phyloP scores from a whole-genome alignment of 2,888 invertebrate species.

The Pyrgus malvae region DNA sequence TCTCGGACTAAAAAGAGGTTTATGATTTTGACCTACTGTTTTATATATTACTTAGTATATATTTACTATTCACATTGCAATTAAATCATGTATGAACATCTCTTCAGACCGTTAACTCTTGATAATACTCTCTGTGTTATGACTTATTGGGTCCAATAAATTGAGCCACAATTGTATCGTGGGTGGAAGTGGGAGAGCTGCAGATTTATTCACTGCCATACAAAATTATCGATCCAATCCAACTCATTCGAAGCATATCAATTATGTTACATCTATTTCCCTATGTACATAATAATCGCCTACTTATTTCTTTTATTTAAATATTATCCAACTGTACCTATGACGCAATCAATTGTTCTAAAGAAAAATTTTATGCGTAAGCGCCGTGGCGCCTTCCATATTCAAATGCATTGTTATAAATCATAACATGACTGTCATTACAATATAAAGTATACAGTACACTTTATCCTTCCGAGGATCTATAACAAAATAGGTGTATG shows the following conservation, averaged over 20 bases:
- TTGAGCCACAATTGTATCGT: slow-evolving; percentile 11
- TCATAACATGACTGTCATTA: slow-evolving; percentile 14
- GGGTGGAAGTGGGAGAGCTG: slow-evolving; percentile 2
- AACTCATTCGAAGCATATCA: slow-evolving; percentile 5
- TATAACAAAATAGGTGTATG: slow-evolving; percentile 19
- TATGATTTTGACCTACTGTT: no score
- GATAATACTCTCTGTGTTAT: neutral
- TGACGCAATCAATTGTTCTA: neutral
- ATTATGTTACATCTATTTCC: slow-evolving; percentile 1
- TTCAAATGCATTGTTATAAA: slow-evolving; percentile 12
- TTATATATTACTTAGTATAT: no score
- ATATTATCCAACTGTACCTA: neutral
- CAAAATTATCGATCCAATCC: slow-evolving; percentile 3
- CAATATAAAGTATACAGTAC: neutral
- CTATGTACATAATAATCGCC: neutral
- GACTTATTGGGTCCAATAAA: slow-evolving; percentile 6
- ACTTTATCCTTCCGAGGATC: slow-evolving; percentile 5
- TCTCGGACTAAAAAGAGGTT: no score
- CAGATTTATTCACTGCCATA: slow-evolving; percentile 4
- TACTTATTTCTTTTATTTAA: neutral
- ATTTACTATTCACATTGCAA: no score
- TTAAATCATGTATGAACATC: no score
- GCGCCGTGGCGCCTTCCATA: slow-evolving; percentile 11
- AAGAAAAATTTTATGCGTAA: slow-evolving; percentile 6
- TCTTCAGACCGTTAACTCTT: neutral